These are phyloP conservation scores for Rotaria macrura DNA, from an alignment of 2,888 invertebrate species.

Conservation along the genomic window DNA sequence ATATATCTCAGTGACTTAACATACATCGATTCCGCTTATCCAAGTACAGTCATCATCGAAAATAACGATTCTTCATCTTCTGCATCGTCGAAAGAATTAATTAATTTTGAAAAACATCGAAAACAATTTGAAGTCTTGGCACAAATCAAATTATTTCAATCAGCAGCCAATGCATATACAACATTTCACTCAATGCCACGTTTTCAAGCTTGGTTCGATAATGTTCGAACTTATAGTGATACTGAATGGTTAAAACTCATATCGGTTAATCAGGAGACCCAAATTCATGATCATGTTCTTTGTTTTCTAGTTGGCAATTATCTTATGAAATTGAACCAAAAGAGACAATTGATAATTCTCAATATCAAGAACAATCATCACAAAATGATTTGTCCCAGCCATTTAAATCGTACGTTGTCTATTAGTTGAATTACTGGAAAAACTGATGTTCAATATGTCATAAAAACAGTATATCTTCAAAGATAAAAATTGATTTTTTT, in stretches of 20 bases:
- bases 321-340: background rate
- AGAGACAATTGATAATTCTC: background rate
- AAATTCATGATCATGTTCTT: too few species aligned
- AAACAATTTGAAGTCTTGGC: constrained; percentile 97
- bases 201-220: background rate
- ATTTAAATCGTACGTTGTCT: background rate
- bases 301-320: background rate
- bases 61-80: constrained; percentile 49
- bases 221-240: background rate
- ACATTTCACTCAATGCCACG: background rate
- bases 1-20: constrained; percentile 95
- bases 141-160: constrained; percentile 86
- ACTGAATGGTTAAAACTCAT: background rate
- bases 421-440: background rate
- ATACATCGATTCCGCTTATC: constrained; percentile 74
- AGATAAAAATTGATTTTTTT: too few species aligned
- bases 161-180: constrained; percentile 64
- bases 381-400: background rate
- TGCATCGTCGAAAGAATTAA: constrained; percentile 54
- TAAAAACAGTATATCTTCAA: too few species aligned
- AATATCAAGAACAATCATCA: background rate
- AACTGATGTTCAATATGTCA: too few species aligned
- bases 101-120: constrained; percentile 92
- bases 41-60: constrained; percentile 37
- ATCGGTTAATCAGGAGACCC: too few species aligned